Base-by-base conservation (phyloP, 2,888 invertebrate genomes). In the Frankliniella fusca region DNA sequence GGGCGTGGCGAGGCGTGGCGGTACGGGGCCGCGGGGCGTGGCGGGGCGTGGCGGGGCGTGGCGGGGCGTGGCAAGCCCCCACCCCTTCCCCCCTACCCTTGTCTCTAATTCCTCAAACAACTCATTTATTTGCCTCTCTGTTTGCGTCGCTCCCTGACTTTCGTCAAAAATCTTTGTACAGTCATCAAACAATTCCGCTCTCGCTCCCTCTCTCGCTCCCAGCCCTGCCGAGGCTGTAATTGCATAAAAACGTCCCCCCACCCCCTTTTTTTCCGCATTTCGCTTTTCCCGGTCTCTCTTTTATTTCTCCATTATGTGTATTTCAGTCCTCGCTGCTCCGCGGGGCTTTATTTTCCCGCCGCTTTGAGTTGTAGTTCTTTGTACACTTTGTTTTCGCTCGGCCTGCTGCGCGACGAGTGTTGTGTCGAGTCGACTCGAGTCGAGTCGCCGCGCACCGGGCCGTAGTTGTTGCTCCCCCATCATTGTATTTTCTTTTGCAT, bases 151-250 rank as follows among this genome's bases (percentile, higher is more conserved):
- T 23, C 61, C 7, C 23, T 70, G 70, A 70, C 70, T 70, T 70
- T 70, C 70, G 70, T 70, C 70, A 70, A 70, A 70, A 70, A 70
- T 70, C 70, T 70, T 70, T 70, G 70, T 70, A 70, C 70, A 70
- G 70, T 70, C 70, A 70, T 70, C 70, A 70, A 70, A 70, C 70
- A 70, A 70, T 70, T 23, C 70, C 12, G 2, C 38, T 18, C 61
- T 15, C 27, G 23, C 70, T 70, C 23, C 23, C 38, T 38, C 38
- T 18, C 54, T n/a, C 23, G 23, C 70, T 11, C 27, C 70, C 38
- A 38, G 38, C 38, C 38, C 38, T 38, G 38, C 38, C 38, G 38
- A 38, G 38, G 11, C 70, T 70, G 70, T 70, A 70, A 70, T 70
- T 70, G 70, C 70, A 70, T 70, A 70, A 70, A 70, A 70, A 11